A percentile compares a stretch with the other conserved stretches of the same genome.
Conservation (phyloP, 2,888 invertebrate genomes). For the Caenorhabditis sp. region DNA sequence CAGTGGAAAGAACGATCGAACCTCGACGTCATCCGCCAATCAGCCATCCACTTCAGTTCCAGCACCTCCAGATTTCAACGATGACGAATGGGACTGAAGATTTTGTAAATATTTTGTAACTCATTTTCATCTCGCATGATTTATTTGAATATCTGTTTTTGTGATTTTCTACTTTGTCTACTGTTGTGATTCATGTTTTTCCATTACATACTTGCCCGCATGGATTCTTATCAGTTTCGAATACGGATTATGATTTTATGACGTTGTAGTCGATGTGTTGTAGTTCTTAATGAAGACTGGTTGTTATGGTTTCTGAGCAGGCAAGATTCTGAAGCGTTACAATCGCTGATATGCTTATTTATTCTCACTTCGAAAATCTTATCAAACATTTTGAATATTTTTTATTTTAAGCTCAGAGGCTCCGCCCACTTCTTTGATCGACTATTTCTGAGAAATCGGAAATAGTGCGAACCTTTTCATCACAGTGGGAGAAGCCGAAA, state of each 20-base stretch:
- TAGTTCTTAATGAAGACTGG: background rate
- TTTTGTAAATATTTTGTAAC: slow-evolving; percentile 3
- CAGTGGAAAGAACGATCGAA: slow-evolving; percentile 48
- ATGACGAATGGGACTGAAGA: slow-evolving; percentile 67
- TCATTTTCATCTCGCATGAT: background rate
- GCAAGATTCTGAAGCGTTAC: background rate
- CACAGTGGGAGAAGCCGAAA: too few species aligned
- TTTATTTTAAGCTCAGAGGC: too few species aligned
- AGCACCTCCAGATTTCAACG: slow-evolving; percentile 58
- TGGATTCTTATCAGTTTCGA: slow-evolving; percentile 19
- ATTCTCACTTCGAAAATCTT: background rate
- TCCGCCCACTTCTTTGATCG: too few species aligned
- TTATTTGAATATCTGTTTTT: background rate
- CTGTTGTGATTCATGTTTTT: slow-evolving; percentile 33
- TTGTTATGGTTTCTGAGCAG: background rate
- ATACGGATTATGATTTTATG: slow-evolving; percentile 25
- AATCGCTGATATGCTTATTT: slow-evolving; percentile 8
- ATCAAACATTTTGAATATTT: too few species aligned
- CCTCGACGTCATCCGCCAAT: slow-evolving; percentile 22
- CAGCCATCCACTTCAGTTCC: slow-evolving; percentile 37
- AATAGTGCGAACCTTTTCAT: too few species aligned
- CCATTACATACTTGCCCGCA: slow-evolving; percentile 32
- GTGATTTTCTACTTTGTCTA: background rate
- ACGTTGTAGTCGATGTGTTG: background rate
- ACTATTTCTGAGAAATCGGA: too few species aligned